These are phyloP conservation scores for Gouania willdenowi DNA, from an alignment of 2,797 vertebrate genomes.

Conservation along the genomic window DNA sequence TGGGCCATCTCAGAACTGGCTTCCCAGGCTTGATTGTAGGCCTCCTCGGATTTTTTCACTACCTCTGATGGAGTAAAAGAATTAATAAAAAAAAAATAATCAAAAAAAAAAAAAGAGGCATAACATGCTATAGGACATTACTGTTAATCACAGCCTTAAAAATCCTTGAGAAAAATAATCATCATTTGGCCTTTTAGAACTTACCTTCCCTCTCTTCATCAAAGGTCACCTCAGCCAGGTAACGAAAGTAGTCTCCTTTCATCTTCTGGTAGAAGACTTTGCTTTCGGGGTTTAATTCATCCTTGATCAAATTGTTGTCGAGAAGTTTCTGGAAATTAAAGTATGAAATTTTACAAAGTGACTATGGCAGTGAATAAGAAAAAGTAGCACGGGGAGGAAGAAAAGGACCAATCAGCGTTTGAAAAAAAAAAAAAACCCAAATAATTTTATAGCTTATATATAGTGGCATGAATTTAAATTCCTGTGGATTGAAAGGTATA, in stretches of 20 bases:
- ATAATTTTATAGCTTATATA: too few relatives aligned
- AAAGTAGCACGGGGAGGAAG: too few relatives aligned
- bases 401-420: too few relatives aligned
- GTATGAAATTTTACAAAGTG: neutral
- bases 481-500: too few relatives aligned
- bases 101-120: too few relatives aligned
- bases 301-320: constrained; percentile 88
- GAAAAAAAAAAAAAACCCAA: too few relatives aligned
- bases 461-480: too few relatives aligned
- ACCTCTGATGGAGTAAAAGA: constrained; percentile 63
- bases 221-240: constrained; percentile 90
- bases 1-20: constrained; percentile 88
- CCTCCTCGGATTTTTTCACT: constrained; percentile 81
- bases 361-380: too few relatives aligned
- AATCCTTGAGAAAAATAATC: too few relatives aligned
- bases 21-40: constrained; percentile 87
- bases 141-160: too few relatives aligned
- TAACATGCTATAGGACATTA: too few relatives aligned
- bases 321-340: constrained; percentile 78
- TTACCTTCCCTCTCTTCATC: constrained; percentile 81
- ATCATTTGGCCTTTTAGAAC: neutral
- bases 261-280: constrained; percentile 99
- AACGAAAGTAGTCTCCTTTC: constrained; percentile 97
- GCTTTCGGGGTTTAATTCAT: constrained; percentile 83
- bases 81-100: neutral